Percentiles rank a stretch among this genome's conserved stretches.
phyloP scores from a whole-genome alignment of 2,797 vertebrate species.

The Onychomys torridus region DNA sequence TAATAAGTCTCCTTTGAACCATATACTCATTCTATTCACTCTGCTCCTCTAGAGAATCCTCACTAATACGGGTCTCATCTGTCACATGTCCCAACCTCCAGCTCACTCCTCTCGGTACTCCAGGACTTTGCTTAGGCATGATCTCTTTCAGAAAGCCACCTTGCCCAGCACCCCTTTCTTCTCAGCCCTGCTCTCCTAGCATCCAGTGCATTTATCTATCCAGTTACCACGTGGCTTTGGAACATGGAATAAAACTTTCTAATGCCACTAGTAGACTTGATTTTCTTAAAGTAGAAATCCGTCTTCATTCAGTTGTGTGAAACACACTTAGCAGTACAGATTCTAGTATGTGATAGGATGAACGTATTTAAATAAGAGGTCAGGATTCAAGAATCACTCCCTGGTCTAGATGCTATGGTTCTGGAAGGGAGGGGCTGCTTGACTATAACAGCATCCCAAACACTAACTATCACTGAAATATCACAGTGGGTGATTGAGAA shows the following conservation, averaged over 20 bases:
- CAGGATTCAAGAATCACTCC: not conserved
- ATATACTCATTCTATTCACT: too few species aligned
- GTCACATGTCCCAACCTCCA: not conserved
- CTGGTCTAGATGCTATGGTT: not conserved
- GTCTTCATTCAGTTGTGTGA: slow-evolving; percentile 16
- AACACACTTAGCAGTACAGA: slow-evolving; percentile 6
- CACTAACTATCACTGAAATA: slow-evolving; percentile 4
- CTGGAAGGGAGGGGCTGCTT: slow-evolving; percentile 8
- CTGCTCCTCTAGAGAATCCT: not conserved
- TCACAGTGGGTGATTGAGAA: not conserved
- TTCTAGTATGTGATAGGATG: not conserved
- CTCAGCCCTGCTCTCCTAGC: not conserved
- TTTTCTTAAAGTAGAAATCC: slow-evolving; percentile 32
- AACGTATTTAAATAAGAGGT: slow-evolving; percentile 45
- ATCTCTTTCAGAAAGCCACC: not conserved
- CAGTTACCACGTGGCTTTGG: not conserved
- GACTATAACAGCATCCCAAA: not conserved
- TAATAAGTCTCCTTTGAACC: not conserved
- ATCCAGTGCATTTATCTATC: not conserved
- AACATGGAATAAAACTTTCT: slow-evolving; percentile 18
- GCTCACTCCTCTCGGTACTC: not conserved
- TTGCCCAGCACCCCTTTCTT: not conserved
- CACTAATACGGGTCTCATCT: not conserved
- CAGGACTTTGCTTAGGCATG: not conserved
- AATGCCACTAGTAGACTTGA: slow-evolving; percentile 37